Conservation (phyloP, 2,113 vertebrate genomes). For the Cricetomys ansorgei region DNA sequence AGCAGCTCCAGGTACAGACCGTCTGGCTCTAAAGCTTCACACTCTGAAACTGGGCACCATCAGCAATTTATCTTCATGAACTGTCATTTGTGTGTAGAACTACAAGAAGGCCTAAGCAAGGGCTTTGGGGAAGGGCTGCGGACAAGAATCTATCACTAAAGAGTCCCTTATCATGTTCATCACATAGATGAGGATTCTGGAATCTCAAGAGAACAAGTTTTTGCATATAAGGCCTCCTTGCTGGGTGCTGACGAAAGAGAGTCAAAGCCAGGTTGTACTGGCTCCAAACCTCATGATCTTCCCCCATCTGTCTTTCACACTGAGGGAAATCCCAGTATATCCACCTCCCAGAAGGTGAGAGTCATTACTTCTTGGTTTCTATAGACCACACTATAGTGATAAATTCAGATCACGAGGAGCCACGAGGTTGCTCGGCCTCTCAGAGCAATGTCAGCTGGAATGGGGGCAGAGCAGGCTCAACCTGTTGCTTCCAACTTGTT, state of each 20-base stretch:
- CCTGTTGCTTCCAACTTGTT: constrained; percentile 76
- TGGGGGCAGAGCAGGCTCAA: constrained; percentile 6
- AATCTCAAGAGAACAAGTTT: neutral
- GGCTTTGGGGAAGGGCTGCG: neutral
- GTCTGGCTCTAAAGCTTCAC: neutral
- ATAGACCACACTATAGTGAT: neutral
- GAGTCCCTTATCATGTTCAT: neutral
- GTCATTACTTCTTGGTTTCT: neutral
- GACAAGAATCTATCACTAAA: neutral
- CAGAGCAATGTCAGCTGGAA: neutral
- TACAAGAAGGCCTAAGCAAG: neutral
- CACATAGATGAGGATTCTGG: neutral
- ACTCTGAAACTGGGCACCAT: neutral
- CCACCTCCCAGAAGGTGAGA: neutral
- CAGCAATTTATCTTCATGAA: neutral
- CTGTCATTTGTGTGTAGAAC: neutral
- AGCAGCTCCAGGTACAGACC: neutral
- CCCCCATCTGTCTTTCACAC: neutral
- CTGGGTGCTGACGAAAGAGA: neutral
- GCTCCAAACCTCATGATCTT: neutral
- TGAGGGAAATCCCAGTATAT: neutral
- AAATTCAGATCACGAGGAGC: neutral
- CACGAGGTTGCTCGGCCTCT: neutral
- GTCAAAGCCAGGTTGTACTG: neutral
- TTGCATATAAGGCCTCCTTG: neutral